phyloP scores from a whole-genome alignment of 2,888 invertebrate species.

The Xestia sexstrigata region DNA sequence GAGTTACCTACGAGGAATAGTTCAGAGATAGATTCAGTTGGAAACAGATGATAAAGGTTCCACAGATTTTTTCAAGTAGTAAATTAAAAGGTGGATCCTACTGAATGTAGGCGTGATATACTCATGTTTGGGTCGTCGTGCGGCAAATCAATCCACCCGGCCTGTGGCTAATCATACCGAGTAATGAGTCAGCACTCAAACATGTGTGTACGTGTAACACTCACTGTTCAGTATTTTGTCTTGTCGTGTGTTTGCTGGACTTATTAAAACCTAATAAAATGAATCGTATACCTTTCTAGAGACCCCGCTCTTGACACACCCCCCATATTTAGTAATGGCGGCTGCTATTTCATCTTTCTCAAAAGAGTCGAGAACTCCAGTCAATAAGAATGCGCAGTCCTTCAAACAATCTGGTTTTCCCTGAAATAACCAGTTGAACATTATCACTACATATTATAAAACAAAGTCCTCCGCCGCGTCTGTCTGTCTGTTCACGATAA shows the following conservation, averaged over 20 bases:
- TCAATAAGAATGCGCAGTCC: constrained; percentile 93
- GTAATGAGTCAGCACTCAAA: too few relatives aligned
- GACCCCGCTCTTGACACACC: constrained; percentile 93
- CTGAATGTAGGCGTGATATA: neutral
- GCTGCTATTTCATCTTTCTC: constrained; percentile 95
- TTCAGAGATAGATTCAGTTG: neutral
- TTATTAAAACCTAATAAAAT: neutral
- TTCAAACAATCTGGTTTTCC: constrained; percentile 93
- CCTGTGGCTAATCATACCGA: too few relatives aligned
- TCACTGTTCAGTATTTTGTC: neutral
- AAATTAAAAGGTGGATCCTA: neutral
- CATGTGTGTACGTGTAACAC: too few relatives aligned
- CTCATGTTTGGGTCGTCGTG: neutral
- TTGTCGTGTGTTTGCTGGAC: neutral
- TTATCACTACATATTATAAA: too few relatives aligned
- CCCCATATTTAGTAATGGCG: constrained; percentile 95
- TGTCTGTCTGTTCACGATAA: too few relatives aligned
- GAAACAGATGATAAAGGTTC: neutral
- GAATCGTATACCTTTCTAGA: constrained; percentile 92
- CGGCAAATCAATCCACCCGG: neutral
- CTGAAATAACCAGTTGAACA: constrained; percentile 77
- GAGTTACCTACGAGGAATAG: constrained; percentile 90
- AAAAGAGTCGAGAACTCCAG: constrained; percentile 97
- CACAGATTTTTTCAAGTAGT: neutral
- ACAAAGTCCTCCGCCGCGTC: too few relatives aligned